Base-by-base conservation (phyloP, 1,140 invertebrate species). In the Diploscapter pachys region DNA sequence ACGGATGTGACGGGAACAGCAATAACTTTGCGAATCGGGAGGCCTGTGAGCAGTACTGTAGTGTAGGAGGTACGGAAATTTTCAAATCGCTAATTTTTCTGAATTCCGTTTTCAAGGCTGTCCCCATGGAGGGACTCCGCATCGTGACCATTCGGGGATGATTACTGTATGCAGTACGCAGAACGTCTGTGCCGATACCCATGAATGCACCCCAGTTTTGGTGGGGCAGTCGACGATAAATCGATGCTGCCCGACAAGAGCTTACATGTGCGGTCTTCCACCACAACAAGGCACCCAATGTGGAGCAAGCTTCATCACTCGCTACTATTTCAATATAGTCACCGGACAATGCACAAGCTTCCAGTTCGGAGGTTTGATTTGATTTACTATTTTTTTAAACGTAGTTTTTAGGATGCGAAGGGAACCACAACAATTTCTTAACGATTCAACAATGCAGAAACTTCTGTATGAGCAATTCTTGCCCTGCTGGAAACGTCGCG, bases 261-360 rank as follows among this genome's bases (percentile, higher is more conserved):
- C 76, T 54, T 73, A 78, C 67, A 57, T 77, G 50, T 78, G 76
- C 54, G 70, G 69, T 50, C 76, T 78, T 9, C 76, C 76, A 63
- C 76, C 76, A n/a, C 76, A 76, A 54, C 76, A 78, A 55, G 76
- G 76, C 55, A 77, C 57, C 52, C 68, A 71, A 56, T 78, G 76
- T 57, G 76, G 75, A 54, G 55, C 76, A 3, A 63, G 78, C 4
- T 57, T 49, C n/a, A 61, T 78, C 3, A 79, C 61, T 5, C 50
- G 77, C 31, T 78, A 78, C 70, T 78, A 78, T 49, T 78, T 78
- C 55, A 78, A 78, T 49, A 78, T 78, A 51, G 75, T 78, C 49
- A 78, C 77, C 3, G 56, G 53, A 8, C 61, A 72, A 54, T 78
- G 77, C 59, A 59, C 75, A 31, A 50, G 54, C 2, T 78, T 78